Percentiles rank a stretch among this genome's conserved stretches.
Conservation (phyloP, 2,888 invertebrate genomes). For the Erebia palarica region DNA sequence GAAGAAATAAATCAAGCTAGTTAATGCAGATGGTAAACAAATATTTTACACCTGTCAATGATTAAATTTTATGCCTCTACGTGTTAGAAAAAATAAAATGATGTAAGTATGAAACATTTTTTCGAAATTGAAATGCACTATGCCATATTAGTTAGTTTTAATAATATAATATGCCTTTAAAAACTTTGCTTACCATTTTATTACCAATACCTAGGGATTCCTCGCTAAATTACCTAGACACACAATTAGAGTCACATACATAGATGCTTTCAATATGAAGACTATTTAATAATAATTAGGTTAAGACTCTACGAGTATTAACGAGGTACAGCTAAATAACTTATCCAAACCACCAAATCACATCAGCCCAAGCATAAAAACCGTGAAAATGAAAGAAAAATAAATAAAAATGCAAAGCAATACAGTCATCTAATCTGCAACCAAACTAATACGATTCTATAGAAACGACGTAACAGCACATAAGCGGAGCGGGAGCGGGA, state of each 20-base stretch:
- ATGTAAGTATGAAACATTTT: not conserved
- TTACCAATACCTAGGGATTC: no score
- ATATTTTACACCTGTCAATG: not conserved
- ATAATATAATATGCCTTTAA: no score
- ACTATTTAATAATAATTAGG: no score
- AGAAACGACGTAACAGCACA: slow-evolving; percentile 19
- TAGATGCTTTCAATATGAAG: no score
- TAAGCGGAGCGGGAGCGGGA: slow-evolving; percentile 44
- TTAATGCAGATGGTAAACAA: no score
- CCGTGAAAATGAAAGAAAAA: not conserved
- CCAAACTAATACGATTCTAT: slow-evolving; percentile 12
- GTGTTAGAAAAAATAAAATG: no score
- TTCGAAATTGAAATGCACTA: not conserved
- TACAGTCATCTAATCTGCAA: slow-evolving; percentile 21
- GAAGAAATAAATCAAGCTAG: not conserved
- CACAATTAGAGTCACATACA: no score
- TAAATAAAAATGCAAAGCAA: slow-evolving; percentile 12
- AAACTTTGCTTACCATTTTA: no score
- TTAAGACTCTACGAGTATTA: no score
- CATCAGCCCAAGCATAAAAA: not conserved
- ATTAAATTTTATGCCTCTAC: not conserved
- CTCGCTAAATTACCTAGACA: no score
- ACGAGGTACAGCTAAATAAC: not conserved
- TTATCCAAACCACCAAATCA: slow-evolving; percentile 6
- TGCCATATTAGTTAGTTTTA: no score